Base-by-base conservation (phyloP, 1,140 invertebrate species). In the Palaemon carinicauda region DNA sequence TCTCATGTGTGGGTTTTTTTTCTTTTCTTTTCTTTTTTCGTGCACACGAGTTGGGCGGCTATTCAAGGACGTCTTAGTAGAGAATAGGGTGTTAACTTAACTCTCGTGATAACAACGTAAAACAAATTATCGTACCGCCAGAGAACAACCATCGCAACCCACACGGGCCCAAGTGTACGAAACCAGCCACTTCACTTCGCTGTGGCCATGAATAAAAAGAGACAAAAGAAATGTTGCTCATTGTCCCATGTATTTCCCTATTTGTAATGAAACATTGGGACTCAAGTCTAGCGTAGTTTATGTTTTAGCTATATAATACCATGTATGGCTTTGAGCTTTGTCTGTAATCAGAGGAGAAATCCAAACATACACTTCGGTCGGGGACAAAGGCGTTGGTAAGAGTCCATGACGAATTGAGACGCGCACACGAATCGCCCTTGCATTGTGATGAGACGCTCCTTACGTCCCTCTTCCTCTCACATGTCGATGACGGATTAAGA, bases 361-460 rank as follows among this genome's bases (percentile, higher is more conserved):
- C 41, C 41, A 41, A 41, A 41, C 41, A 41, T 41, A 4, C 41
- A 4, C 41, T 12, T 41, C 1, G 12, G 31, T 17, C 19, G 41
- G 19, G 54, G 33, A 17, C 24, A 56, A 51, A 29, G 33, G 80
- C 10, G 56, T 33, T 29, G 74, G 50, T 56, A 65, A 84, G 50
- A 50, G 74, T 50, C 82, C 82, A 33, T 74, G 82, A 84, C 82
- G 82, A 84, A 84, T 84, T 84, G 82, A 60, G 74, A 84, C 53
- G 82, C 74, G 82, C 73, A 24, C 82, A 65, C 53, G 53, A 24
- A 78, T 52, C 41, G 56, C 41, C 65, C 80, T 33, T 60, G 31
- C 56, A 69, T 53, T 56, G 77, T 53, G 51, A 53, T 51, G 77
- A 24, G 50, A 27, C n/a, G 24, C 29, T n/a, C 29, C 77, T 80